Base-by-base conservation (phyloP, 37 sponge, comb jelly and placozoan genomes). In the Spongilla lacustris region DNA sequence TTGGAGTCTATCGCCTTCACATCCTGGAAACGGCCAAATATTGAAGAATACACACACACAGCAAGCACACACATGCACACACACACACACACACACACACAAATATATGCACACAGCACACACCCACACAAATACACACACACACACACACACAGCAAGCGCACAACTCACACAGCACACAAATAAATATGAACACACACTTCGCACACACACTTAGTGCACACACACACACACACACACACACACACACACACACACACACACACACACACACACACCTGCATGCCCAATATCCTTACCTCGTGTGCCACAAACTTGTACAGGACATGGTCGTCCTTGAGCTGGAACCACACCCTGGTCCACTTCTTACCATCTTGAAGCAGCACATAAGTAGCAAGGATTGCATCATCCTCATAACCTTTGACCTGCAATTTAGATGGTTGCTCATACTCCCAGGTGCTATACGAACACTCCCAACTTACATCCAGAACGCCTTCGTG, bases 231-330 rank as follows among this genome's bases (percentile, higher is more conserved):
- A 41, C 6, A 41, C 6, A 41, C 41, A 41, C 41, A 41, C 41
- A 41, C 6, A 3, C 41, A 41, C 6, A 41, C 41, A 41, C 6
- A 41, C 41, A 41, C 6, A 41, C 41, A 41, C 6, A 41, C 41
- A 41, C 6, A 41, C 41, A 41, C 6, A 6, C 6, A 41, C 41
- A 41, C 41, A 41, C 41, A 41, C 6, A 41, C 41, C 3, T 41
- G 41, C 6, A 41, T 6, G 6, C 41, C 3, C 6, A 41, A 3
- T 41, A 9, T 41, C 41, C 41, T 41, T 6, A 41, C 96, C 82
- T 93, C 94, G 66, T 93, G 96, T 14, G 96, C 96, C 50, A 79
- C 90, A 88, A 96, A 96, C 70, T 81, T 83, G 81, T 96, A 96
- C 22, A 96, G 81, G 1, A 82, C 89, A 19, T 68, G 81, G 82